Conservation (phyloP, 2,888 invertebrate genomes). For the Ischnus inquisitorius region DNA sequence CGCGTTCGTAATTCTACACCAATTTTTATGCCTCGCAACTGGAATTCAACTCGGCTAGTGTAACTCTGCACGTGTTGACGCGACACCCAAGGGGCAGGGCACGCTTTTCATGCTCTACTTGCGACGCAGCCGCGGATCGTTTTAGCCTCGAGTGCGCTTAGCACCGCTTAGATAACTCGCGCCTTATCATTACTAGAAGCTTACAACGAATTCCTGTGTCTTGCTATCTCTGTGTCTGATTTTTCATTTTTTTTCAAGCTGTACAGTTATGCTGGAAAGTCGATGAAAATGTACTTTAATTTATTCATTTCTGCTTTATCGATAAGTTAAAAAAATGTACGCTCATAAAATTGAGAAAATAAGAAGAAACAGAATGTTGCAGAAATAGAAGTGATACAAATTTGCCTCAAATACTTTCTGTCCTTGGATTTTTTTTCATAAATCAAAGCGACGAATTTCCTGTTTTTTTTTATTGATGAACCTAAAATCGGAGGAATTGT, state of each 20-base stretch:
- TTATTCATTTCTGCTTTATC: neutral
- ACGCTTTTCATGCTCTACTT: slow-evolving; percentile 80
- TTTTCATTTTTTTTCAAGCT: neutral
- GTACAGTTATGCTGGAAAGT: neutral
- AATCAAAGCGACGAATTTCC: too few species aligned
- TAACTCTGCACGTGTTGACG: slow-evolving; percentile 70
- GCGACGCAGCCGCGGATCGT: slow-evolving; percentile 69
- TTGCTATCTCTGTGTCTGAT: slow-evolving; percentile 25
- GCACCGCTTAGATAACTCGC: slow-evolving; percentile 27
- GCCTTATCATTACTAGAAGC: slow-evolving; percentile 35
- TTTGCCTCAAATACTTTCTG: too few species aligned
- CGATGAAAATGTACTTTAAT: neutral
- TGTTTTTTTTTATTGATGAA: neutral
- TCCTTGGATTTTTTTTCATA: too few species aligned
- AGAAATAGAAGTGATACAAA: too few species aligned
- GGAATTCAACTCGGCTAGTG: slow-evolving; percentile 49
- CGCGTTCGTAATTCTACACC: slow-evolving; percentile 26
- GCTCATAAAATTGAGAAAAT: too few species aligned
- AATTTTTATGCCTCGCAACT: slow-evolving; percentile 33
- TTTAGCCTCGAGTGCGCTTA: slow-evolving; percentile 72
- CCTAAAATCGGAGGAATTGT: neutral
- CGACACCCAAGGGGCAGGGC: slow-evolving; percentile 57
- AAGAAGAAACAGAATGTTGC: too few species aligned
- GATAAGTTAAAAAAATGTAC: neutral
- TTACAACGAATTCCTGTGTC: slow-evolving; percentile 47